Base-by-base conservation (phyloP, 2,113 vertebrate genomes). In the Psephotus haematonotus region DNA sequence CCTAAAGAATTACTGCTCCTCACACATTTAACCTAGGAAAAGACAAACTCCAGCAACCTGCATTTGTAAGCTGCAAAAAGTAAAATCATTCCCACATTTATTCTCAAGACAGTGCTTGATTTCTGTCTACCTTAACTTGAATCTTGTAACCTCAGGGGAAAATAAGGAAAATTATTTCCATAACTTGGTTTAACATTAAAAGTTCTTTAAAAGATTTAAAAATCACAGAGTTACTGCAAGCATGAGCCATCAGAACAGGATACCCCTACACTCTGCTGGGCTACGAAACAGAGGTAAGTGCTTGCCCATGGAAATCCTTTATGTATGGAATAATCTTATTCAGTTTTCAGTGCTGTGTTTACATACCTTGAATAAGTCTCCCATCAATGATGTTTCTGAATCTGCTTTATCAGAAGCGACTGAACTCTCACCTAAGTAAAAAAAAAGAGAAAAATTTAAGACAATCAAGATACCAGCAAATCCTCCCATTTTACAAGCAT, bases 301-400 rank as follows among this genome's bases (percentile, higher is more conserved):
- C 41, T 57, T 39, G 27, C 10, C 67, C 63, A 35, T 20, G 71
- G 79, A 37, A 88, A 65, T 27, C 25, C 27, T 25, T 15, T 1
- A 19, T 2, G 27, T 6, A 25, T 1, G 22, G 60, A 93, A 75
- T 15, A 79, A 53, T 6, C 8, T 64, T 12, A 64, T 46, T 70
- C 2, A 59, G 44, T 22, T 67, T 49, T 53, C 50, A 7, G 4
- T 15, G 65, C 44, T 64, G 29, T 19, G 15, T 59, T 92, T 63
- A 92, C 94, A 0, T 95, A 97, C 96, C 96, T 97, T 63, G 68
- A 10, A 23, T 10, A 83, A 78, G 82, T 50, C 71, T 97, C 92
- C 85, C 88, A 95, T 96, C 90, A 96, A 95, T 63, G 85, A 37
- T 11, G 52, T 10, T 75, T 86, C 92, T 78, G n/a, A 93, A 75